Conservation (phyloP, 2,888 invertebrate species). For the Myathropa florea region DNA sequence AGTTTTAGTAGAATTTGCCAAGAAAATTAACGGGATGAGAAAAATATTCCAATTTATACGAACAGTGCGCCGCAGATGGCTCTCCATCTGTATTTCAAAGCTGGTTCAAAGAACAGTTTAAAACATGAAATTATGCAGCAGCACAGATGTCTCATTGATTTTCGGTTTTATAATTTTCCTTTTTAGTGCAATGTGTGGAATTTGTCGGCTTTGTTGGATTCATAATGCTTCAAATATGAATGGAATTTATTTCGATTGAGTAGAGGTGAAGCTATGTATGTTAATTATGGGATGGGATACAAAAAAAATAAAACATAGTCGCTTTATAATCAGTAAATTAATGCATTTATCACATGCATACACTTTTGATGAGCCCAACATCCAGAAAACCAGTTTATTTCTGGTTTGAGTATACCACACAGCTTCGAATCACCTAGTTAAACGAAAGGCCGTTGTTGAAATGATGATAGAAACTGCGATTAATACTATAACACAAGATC, state of each 20-base stretch:
- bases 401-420: not conserved
- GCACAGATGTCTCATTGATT: not conserved
- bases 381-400: not conserved
- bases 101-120: not conserved
- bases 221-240: not conserved
- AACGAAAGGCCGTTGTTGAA: not conserved
- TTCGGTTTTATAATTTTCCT: not conserved
- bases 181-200: not conserved
- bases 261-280: not conserved
- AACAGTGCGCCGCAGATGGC: not conserved
- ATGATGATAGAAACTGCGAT: not conserved
- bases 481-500: not conserved
- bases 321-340: not conserved
- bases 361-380: not conserved
- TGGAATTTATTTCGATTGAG: not conserved
- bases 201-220: not conserved
- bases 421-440: not conserved
- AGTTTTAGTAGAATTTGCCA: not conserved
- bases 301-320: not conserved
- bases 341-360: not conserved
- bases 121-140: not conserved
- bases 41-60: not conserved
- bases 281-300: not conserved
- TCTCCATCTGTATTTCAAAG: not conserved
- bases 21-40: not conserved